Conservation (phyloP, 2,797 vertebrate species). For the Calcarius lapponicus region DNA sequence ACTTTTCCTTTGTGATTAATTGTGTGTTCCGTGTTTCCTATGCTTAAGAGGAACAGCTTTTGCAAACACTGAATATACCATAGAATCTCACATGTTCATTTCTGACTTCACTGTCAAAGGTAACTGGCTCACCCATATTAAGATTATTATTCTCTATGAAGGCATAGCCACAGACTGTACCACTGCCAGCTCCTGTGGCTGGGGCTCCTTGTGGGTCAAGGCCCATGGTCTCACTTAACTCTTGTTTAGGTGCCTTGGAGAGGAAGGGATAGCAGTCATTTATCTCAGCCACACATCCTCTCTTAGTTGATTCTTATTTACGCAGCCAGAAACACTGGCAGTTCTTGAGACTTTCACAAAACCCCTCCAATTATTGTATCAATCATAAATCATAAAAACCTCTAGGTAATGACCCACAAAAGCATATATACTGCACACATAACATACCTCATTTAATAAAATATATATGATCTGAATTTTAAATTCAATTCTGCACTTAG, state of each 20-base stretch:
- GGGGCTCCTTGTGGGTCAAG: neutral
- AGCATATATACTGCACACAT: neutral
- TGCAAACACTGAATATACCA: neutral
- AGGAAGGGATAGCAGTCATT: neutral
- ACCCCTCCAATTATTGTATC: neutral
- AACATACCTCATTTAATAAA: neutral
- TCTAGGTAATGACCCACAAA: neutral
- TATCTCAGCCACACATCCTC: neutral
- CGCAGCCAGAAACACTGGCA: neutral
- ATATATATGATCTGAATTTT: neutral
- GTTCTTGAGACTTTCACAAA: neutral
- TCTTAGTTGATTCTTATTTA: neutral
- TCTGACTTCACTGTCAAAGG: neutral
- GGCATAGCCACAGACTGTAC: neutral
- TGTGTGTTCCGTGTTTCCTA: neutral
- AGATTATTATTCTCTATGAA: neutral
- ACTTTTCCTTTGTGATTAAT: neutral
- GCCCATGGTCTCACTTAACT: neutral
- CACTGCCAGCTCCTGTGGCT: fast-evolving
- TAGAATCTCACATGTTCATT: neutral
- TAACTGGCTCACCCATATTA: neutral
- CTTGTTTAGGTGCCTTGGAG: neutral
- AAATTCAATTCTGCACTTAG: neutral
- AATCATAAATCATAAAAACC: neutral
- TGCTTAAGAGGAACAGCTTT: neutral